Percentiles rank a stretch among this genome's conserved stretches.
These are phyloP conservation scores for Stratiolaelaps scimitus DNA, from an alignment of 1,140 invertebrate species.

Conservation along the genomic window DNA sequence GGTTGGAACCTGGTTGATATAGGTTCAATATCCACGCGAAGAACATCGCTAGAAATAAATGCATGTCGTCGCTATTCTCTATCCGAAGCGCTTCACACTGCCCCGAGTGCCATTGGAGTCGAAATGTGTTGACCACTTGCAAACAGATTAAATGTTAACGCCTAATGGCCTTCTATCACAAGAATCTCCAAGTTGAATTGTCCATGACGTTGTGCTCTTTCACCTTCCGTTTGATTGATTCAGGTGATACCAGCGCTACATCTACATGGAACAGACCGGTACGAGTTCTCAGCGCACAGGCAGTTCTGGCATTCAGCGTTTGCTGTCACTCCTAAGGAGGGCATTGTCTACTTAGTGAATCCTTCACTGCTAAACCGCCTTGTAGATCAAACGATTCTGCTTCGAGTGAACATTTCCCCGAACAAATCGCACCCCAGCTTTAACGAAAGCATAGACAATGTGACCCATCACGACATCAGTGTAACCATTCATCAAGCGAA, in stretches of 20 bases:
- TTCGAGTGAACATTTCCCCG: not conserved
- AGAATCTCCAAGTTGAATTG: too few species aligned
- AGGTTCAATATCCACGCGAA: too few species aligned
- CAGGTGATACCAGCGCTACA: slow-evolving; percentile 10
- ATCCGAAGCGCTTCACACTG: too few species aligned
- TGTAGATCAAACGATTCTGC: not conserved
- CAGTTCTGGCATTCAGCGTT: slow-evolving; percentile 5
- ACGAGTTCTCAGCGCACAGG: not conserved
- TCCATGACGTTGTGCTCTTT: too few species aligned
- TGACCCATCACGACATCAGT: slow-evolving; percentile 4
- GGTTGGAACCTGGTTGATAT: too few species aligned
- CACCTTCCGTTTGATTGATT: not conserved
- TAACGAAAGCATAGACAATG: not conserved
- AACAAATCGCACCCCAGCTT: not conserved
- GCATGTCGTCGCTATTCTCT: too few species aligned
- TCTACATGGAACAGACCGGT: not conserved
- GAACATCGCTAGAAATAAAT: too few species aligned
- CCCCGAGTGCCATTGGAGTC: too few species aligned
- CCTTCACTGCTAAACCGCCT: not conserved
- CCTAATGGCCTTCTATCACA: too few species aligned
- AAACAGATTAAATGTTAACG: too few species aligned
- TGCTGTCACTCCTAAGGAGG: not conserved
- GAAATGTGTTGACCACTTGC: too few species aligned
- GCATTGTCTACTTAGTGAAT: slow-evolving; percentile 12
- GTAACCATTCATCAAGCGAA: not conserved